Evolutionary conservation across 2,888 invertebrate genomes (phyloP).

Genomic region (Parochlus steinenii): DNA sequence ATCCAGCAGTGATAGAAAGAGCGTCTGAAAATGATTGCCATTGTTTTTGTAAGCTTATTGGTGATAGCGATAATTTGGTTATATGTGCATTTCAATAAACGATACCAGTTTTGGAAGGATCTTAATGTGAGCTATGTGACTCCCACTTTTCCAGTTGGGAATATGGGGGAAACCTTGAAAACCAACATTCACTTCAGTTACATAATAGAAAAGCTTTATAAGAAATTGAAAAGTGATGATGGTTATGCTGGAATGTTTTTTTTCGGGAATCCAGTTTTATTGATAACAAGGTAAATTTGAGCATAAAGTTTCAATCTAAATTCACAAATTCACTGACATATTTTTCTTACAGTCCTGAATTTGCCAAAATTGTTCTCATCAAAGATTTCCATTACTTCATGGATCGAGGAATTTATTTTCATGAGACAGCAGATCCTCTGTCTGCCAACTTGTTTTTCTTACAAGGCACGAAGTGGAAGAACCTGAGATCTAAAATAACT

Average conservation of each 20-base stretch:
- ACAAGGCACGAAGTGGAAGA: conserved; percentile 6
- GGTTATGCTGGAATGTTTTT: conserved; percentile 9
- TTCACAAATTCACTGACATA: background rate
- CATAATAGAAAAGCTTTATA: conserved; percentile 7
- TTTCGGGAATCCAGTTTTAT: conserved; percentile 4
- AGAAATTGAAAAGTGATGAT: conserved; percentile 1
- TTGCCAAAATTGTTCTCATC: no score
- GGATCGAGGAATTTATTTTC: conserved; percentile 8
- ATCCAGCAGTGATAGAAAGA: no score
- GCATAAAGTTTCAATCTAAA: background rate
- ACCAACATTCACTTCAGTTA: conserved; percentile 6
- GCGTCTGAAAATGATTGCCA: no score
- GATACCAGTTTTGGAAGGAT: conserved; percentile 8
- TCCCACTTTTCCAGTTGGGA: conserved; percentile 4
- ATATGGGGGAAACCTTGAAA: background rate
- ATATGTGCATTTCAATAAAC: conserved; percentile 2
- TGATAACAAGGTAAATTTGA: background rate
- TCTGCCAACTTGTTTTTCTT: conserved; percentile 6
- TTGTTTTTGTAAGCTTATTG: no score
- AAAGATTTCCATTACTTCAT: conserved; percentile 6
- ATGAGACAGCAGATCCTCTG: conserved; percentile 3
- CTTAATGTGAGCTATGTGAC: background rate
- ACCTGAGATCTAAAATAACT: conserved; percentile 5
- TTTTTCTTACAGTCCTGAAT: no score
- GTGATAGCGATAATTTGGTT: no score